Evolutionary conservation across 2,888 invertebrate genomes (phyloP).

Genomic region (Sinohyriopsis cumingii): DNA sequence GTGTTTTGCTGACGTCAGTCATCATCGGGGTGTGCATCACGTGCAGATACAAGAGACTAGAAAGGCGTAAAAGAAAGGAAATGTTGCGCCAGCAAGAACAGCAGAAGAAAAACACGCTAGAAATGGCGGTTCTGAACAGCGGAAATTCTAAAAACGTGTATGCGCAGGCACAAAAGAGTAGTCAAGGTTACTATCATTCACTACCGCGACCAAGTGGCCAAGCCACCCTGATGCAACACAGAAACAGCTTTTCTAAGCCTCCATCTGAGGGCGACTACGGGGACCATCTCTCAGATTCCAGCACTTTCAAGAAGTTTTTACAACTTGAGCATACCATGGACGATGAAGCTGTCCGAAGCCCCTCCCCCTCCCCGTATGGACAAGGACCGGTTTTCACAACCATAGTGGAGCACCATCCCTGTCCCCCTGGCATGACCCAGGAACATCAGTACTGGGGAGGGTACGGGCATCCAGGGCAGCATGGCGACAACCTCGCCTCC

Average conservation of each 20-base stretch:
- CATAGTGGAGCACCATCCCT: constrained; percentile 31
- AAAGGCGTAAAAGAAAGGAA: constrained; percentile 38
- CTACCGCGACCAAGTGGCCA: constrained; percentile 36
- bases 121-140: constrained; percentile 47
- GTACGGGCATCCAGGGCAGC: constrained; percentile 22
- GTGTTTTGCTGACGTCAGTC: constrained; percentile 55
- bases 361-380: constrained; percentile 32
- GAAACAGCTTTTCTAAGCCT: constrained; percentile 41
- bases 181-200: constrained; percentile 39
- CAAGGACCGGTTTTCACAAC: constrained; percentile 34
- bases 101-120: constrained; percentile 36
- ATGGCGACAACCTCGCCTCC: constrained; percentile 6
- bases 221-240: constrained; percentile 40
- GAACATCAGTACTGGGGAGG: constrained; percentile 7
- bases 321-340: constrained; percentile 46
- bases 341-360: constrained; percentile 38
- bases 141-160: constrained; percentile 30
- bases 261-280: constrained; percentile 38
- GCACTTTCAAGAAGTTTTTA: constrained; percentile 48
- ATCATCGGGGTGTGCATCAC: constrained; percentile 55
- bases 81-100: constrained; percentile 20
- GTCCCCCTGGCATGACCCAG: constrained; percentile 34
- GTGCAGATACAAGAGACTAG: constrained; percentile 43
- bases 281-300: constrained; percentile 48
- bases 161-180: constrained; percentile 37